A percentile compares a stretch with the other conserved stretches of the same genome.
These are phyloP conservation scores for Morelia viridis DNA, from an alignment of 2,797 vertebrate species.

Conservation along the genomic window DNA sequence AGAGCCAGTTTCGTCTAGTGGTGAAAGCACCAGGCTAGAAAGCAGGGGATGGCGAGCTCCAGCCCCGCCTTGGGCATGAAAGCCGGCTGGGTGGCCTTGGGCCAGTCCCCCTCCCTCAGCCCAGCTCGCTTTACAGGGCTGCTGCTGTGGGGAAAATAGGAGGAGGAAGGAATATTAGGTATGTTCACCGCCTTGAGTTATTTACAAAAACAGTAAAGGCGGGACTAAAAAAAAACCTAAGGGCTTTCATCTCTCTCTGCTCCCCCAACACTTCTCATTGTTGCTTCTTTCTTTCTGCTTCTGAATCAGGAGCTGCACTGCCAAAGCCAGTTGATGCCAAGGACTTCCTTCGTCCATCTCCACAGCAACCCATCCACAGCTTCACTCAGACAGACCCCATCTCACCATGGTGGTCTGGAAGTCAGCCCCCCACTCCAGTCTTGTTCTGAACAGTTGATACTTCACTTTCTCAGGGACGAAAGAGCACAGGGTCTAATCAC, in stretches of 20 bases:
- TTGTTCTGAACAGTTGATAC: not conserved
- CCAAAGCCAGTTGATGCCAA: slow-evolving; percentile 45
- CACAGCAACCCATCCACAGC: slow-evolving; percentile 63
- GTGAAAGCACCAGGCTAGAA: no score
- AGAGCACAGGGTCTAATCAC: not conserved
- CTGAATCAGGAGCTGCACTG: slow-evolving; percentile 9
- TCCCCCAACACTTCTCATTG: not conserved
- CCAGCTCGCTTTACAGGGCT: no score
- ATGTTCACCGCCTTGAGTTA: no score
- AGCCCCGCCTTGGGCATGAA: no score
- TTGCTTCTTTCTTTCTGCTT: not conserved
- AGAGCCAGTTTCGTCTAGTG: no score
- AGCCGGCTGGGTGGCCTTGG: no score
- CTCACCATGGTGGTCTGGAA: slow-evolving; percentile 36
- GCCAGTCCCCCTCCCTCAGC: no score
- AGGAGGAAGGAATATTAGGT: no score
- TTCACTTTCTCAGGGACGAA: not conserved
- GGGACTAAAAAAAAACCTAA: not conserved
- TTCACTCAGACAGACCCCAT: slow-evolving; percentile 52
- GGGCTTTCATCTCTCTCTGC: not conserved
- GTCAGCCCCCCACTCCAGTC: slow-evolving; percentile 23
- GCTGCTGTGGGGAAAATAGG: no score
- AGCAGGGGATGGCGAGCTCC: no score
- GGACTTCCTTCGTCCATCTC: slow-evolving; percentile 66
- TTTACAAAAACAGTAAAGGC: no score